Evolutionary conservation across 2,888 invertebrate genomes (phyloP).

Genomic region (Cistogaster globosa): DNA sequence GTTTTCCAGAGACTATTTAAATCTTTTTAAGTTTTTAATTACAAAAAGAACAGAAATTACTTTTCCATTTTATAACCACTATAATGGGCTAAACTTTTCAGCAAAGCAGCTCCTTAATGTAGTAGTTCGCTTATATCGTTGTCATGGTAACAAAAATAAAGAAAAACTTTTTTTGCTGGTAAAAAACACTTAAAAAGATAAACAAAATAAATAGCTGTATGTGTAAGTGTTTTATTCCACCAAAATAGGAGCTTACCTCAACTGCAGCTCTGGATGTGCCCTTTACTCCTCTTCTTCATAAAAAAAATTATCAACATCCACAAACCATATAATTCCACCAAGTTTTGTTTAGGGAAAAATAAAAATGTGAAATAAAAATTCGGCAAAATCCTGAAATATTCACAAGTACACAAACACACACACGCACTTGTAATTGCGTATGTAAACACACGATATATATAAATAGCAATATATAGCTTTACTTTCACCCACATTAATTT

Average conservation of each 20-base stretch:
- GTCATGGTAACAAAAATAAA: conserved; percentile 34
- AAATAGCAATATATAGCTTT: too few species aligned
- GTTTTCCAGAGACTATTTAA: conserved; percentile 8
- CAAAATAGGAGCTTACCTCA: conserved; percentile 59
- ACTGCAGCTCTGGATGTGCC: conserved; percentile 10
- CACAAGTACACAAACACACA: not conserved
- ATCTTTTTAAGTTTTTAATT: conserved; percentile 35
- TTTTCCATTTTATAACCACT: conserved; percentile 58
- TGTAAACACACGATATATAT: not conserved
- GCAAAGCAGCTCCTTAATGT: conserved; percentile 46
- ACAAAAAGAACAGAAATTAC: conserved; percentile 14
- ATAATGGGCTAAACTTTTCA: conserved; percentile 67
- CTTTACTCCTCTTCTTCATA: not conserved
- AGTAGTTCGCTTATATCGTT: conserved; percentile 33
- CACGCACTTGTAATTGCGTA: not conserved
- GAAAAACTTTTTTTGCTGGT: conserved; percentile 60
- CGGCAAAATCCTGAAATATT: conserved; percentile 54
- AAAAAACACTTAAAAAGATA: conserved; percentile 73
- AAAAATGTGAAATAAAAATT: conserved; percentile 23
- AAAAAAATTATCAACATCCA: not conserved
- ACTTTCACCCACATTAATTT: too few species aligned
- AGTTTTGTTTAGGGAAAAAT: conserved; percentile 8
- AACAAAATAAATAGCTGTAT: conserved; percentile 73
- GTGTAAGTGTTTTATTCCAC: conserved; percentile 60
- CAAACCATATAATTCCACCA: not conserved